Base-by-base conservation (phyloP, 2,797 vertebrate species). In the Tympanoctomys barrerae region DNA sequence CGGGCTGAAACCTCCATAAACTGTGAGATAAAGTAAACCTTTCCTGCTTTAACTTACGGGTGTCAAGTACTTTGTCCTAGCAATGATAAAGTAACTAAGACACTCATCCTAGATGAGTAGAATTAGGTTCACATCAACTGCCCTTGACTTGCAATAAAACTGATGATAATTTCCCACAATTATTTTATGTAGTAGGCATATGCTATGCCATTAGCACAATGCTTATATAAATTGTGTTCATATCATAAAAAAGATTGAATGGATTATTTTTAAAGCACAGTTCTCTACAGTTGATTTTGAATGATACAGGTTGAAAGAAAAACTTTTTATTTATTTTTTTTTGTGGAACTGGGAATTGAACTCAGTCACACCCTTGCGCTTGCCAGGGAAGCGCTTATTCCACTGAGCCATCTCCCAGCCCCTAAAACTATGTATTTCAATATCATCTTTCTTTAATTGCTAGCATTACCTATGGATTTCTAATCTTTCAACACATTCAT, bases 201-300 rank as follows among this genome's bases (percentile, higher is more conserved):
- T 82, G 31, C 9, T 62, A 79, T 82, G 31, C 9, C 73, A 68
- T 54, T 79, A 62, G 24, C 46, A 12, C 13, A 33, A 46, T 88
- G 90, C 19, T 96, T 92, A 68, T n/a, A 73, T 54, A 83, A 90
- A 33, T 70, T 19, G 88, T 18, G 24, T 61, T 73, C 91, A 87
- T 57, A 49, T 84, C 79, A 42, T 85, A 68, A 77, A 9, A 61
- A 54, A 83, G 4, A 46, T 9, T 73, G 12, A 83, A 31, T 28
- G 31, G 77, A 49, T 79, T 33, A 54, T 18, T 71, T 87, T 78
- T 77, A 81, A 81, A 91, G 59, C 10, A 84, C 12, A 81, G 28
- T 62, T 81, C 22, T 95, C 10, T 91, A 62, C 1, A 24, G 33
- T 10, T 83, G 52, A 42, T 80, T 94, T 94, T 87, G 83, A 95